Evolutionary conservation across 1,140 invertebrate species (phyloP).

Genomic region (Acromyrmex charruanus): DNA sequence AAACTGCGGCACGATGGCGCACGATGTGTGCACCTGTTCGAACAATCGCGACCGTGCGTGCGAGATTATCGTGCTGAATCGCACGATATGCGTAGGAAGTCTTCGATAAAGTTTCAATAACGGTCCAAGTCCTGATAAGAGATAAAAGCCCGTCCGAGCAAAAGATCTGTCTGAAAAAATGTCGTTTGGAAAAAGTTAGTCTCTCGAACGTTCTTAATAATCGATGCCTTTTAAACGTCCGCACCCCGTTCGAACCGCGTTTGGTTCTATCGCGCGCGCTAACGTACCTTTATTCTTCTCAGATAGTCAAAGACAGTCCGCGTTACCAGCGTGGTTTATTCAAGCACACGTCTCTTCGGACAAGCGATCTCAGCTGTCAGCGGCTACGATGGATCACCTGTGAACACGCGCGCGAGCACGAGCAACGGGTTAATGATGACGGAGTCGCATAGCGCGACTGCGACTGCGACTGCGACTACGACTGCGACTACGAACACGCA

Average conservation of each 20-base stretch:
- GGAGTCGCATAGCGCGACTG: background rate
- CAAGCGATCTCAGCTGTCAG: background rate
- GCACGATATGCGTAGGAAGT: background rate
- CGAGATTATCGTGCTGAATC: background rate
- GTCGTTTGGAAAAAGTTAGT: no score
- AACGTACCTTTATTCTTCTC: conserved; percentile 29
- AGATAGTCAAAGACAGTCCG: background rate
- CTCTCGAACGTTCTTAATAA: background rate
- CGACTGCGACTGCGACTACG: background rate
- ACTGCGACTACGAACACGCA: background rate
- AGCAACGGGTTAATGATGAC: background rate
- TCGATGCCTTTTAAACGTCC: background rate
- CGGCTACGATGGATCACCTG: conserved; percentile 17
- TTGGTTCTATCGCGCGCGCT: background rate
- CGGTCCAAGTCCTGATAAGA: background rate
- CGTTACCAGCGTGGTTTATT: background rate
- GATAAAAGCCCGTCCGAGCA: background rate
- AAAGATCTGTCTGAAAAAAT: background rate
- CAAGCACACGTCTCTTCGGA: background rate
- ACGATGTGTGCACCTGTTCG: background rate
- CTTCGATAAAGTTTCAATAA: background rate
- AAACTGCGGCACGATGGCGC: conserved; percentile 21
- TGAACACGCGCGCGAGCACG: background rate
- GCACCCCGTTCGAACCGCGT: background rate
- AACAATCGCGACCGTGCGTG: background rate